These are phyloP conservation scores for Gortyna flavago DNA, from an alignment of 2,888 invertebrate species.

Conservation along the genomic window DNA sequence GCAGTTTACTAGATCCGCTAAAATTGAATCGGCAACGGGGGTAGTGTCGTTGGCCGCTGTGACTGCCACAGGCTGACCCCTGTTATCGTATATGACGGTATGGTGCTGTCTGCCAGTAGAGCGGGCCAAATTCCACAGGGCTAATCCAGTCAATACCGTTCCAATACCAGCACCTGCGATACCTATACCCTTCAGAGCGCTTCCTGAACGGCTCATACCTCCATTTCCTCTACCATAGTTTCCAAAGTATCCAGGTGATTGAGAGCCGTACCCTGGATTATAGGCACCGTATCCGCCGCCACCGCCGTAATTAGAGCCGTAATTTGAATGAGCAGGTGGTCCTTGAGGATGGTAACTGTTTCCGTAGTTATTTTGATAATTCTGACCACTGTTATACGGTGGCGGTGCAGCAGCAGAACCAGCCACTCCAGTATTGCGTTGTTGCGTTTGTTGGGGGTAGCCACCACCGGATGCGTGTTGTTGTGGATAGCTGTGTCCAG, in stretches of 20 bases:
- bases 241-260: constrained; percentile 86
- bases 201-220: constrained; percentile 80
- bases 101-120: constrained; percentile 84
- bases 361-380: constrained; percentile 72
- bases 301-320: constrained; percentile 72
- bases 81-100: constrained; percentile 87
- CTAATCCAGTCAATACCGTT: constrained; percentile 86
- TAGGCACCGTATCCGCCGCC: constrained; percentile 74
- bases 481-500: constrained; percentile 67
- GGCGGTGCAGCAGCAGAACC: constrained; percentile 75
- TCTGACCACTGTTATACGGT: constrained; percentile 68
- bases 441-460: constrained; percentile 62
- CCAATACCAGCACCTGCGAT: constrained; percentile 87
- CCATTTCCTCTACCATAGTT: constrained; percentile 81
- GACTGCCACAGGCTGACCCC: constrained; percentile 86
- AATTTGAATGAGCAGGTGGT: constrained; percentile 79
- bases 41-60: constrained; percentile 80
- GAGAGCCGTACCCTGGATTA: constrained; percentile 77
- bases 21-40: constrained; percentile 79
- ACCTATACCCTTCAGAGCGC: constrained; percentile 83
- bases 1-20: constrained; percentile 86
- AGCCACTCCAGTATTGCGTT: constrained; percentile 70
- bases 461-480: constrained; percentile 67
- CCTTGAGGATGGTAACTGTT: constrained; percentile 79
- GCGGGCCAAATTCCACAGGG: constrained; percentile 88